Conservation (phyloP, 1,140 invertebrate genomes). For the Ceratitis capitata region DNA sequence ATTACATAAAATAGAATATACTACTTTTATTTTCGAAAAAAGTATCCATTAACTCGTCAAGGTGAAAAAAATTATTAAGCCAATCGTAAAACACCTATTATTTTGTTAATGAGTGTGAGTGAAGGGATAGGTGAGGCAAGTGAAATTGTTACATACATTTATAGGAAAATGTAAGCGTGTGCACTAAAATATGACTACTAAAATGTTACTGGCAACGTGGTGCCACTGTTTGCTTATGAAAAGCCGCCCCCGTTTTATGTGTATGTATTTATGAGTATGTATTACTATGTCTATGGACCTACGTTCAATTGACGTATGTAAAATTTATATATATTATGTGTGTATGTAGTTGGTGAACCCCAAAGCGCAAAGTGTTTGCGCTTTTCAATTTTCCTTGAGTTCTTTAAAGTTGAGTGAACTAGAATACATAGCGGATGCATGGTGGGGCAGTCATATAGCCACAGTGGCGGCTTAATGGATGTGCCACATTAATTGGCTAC, state of each 20-base stretch:
- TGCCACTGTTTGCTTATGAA: neutral
- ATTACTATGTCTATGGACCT: neutral
- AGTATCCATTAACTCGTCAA: too few relatives aligned
- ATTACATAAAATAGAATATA: too few relatives aligned
- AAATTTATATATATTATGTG: neutral
- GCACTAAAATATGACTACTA: neutral
- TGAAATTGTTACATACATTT: neutral
- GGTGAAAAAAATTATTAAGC: too few relatives aligned
- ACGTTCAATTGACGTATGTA: neutral
- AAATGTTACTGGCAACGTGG: neutral
- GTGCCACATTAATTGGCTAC: neutral
- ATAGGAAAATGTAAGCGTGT: neutral
- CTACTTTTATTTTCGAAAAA: too few relatives aligned
- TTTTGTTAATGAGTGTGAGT: neutral
- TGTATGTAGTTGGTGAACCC: neutral
- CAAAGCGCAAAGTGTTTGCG: neutral
- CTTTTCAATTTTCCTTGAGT: slow-evolving; percentile 40
- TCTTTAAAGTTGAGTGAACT: slow-evolving; percentile 39
- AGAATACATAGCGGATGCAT: neutral
- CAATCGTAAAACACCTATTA: too few relatives aligned
- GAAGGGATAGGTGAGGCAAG: neutral
- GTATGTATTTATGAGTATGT: too few relatives aligned
- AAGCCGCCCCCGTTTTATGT: neutral
- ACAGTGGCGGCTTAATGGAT: neutral
- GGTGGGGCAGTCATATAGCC: neutral